Evolutionary conservation across 1,140 invertebrate genomes (phyloP).

Genomic region (Anastrepha obliqua): DNA sequence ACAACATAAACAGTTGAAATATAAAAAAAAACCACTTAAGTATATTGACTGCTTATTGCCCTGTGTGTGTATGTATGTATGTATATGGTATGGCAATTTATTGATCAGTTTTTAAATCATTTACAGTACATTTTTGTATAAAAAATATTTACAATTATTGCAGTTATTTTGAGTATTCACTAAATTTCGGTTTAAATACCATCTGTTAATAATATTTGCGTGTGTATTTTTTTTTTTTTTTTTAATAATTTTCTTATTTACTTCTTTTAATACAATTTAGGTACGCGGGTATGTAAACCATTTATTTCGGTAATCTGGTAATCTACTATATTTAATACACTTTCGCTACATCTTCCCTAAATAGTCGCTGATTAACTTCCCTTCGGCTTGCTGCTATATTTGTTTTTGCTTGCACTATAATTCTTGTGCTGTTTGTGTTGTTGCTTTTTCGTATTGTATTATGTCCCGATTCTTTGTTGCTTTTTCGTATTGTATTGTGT

Average conservation of each 20-base stretch:
- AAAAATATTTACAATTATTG: constrained; percentile 43
- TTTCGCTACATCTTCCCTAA: constrained; percentile 41
- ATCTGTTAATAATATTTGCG: neutral
- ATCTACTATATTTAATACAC: constrained; percentile 29
- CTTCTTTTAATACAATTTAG: constrained; percentile 19
- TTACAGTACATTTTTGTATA: constrained; percentile 47
- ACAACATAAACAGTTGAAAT: too few species aligned
- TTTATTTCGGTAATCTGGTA: constrained; percentile 29
- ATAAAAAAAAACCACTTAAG: too few species aligned
- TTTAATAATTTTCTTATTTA: neutral
- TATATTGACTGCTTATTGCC: too few species aligned
- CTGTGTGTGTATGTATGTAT: too few species aligned
- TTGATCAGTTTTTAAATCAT: neutral
- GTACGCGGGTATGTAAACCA: constrained; percentile 44
- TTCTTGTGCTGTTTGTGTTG: neutral
- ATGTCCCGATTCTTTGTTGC: neutral
- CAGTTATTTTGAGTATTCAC: neutral
- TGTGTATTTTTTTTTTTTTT: neutral
- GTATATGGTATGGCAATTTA: neutral
- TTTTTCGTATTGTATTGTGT: neutral
- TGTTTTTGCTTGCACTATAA: neutral
- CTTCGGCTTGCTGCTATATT: neutral
- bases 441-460: neutral
- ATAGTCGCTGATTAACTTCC: neutral
- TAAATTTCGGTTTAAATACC: neutral